Evolutionary conservation across 64 coral and sea anemone species (phyloP), one percentile per base, ranked within the genome.

Genomic region (Pachyseris speciosa): DNA sequence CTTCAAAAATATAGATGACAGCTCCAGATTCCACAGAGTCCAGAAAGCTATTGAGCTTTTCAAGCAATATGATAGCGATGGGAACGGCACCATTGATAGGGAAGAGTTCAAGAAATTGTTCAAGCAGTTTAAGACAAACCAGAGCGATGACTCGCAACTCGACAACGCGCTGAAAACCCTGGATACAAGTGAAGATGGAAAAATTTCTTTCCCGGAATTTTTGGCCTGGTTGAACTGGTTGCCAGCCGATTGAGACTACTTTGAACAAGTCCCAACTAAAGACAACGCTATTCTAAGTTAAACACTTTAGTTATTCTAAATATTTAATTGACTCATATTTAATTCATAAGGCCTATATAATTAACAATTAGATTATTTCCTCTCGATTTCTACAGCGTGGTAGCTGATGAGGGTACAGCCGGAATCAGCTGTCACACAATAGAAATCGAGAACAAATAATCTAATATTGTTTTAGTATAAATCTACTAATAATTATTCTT

Each of bases 181-280:
- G n/a, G 97, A 99, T 85, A 89, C 88, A 22, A 75, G 92, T 38
- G 94, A 94, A n/a, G 89, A 99, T 44, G 90, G 90, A 12, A 83
- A 95, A 22, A 90, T 99, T 64, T 99, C 94, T 10, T 99, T 99
- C 72, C 28, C 94, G 2, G 97, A 99, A 68, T 99, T 99, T 71
- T 69, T 99, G 2, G 70, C 75, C 2, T 99, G 97, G 97, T 64
- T 99, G 15, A 99, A 99, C 39, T 99, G 97, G 94, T 19, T 99
- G 25, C 88, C 88, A 67, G 5, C 49, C 2, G 58, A 81, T 40
- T 81, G n/a, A 81, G 67, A 61, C n/a, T n/a, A n/a, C n/a, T n/a
- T n/a, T n/a, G n/a, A n/a, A n/a, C n/a, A n/a, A n/a, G n/a, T n/a
- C n/a, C n/a, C n/a, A n/a, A n/a, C n/a, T n/a, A n/a, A n/a, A n/a